phyloP scores from a whole-genome alignment of 2,797 vertebrate genomes.

The Novumbra hubbsi region DNA sequence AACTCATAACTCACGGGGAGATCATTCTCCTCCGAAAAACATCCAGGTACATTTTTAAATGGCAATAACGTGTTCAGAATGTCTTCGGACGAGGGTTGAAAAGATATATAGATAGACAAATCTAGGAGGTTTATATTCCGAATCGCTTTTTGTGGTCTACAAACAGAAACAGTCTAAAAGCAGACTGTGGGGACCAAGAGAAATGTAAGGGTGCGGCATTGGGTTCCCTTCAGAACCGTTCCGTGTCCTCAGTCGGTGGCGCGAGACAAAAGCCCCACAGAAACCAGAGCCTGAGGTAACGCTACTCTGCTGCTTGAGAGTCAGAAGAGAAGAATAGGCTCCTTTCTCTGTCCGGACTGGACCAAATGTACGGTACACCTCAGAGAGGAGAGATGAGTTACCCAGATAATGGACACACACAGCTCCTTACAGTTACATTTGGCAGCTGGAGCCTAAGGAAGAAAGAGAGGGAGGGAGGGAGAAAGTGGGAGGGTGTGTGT shows the following conservation, averaged over 20 bases:
- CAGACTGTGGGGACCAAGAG: conserved; percentile 40
- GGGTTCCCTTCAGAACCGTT: conserved; percentile 73
- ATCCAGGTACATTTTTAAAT: neutral
- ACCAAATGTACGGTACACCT: conserved; percentile 67
- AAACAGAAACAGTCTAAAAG: conserved; percentile 19
- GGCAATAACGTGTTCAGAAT: neutral
- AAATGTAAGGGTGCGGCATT: conserved; percentile 65
- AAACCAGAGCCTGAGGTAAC: conserved; percentile 69
- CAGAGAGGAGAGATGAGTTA: conserved; percentile 64
- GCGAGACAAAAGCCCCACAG: conserved; percentile 71
- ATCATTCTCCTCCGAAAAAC: neutral
- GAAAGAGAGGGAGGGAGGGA: conserved; percentile 20
- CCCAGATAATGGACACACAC: conserved; percentile 62
- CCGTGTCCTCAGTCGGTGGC: conserved; percentile 64
- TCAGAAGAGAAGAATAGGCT: conserved; percentile 63
- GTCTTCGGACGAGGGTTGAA: neutral
- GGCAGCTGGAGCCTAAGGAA: conserved; percentile 24
- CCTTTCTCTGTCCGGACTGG: conserved; percentile 61
- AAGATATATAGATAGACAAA: neutral
- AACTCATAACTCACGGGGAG: neutral
- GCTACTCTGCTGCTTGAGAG: conserved; percentile 59
- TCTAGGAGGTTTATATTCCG: neutral
- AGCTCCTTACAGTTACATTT: conserved; percentile 24
- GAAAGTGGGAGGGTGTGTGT: neutral
- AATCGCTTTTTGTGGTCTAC: conserved; percentile 22